A percentile compares a stretch with the other conserved stretches of the same genome.
phyloP scores from a whole-genome alignment of 2,797 vertebrate genomes.

The Chiroxiphia lanceolata region DNA sequence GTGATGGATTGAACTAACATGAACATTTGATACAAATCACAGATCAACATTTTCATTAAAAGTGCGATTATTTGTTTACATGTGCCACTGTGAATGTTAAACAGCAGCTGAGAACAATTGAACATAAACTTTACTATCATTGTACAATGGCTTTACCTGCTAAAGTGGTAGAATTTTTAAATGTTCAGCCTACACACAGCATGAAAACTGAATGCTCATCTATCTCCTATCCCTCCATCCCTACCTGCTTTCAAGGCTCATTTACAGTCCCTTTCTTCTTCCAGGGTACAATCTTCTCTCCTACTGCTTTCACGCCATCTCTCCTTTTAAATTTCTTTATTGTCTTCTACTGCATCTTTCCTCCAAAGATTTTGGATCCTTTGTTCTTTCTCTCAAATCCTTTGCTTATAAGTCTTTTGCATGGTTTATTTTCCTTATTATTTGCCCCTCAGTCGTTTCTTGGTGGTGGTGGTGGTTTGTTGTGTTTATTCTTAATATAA shows the following conservation, averaged over 20 bases:
- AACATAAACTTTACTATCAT: constrained; percentile 20
- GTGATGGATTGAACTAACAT: constrained; percentile 36
- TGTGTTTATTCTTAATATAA: not conserved
- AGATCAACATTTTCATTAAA: constrained; percentile 44
- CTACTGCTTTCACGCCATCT: not conserved
- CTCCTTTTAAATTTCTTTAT: not conserved
- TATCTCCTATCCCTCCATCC: not conserved
- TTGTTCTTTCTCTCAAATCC: not conserved
- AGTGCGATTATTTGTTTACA: constrained; percentile 48
- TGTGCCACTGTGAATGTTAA: constrained; percentile 32
- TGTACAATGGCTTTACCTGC: constrained; percentile 12
- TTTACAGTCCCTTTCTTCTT: not conserved
- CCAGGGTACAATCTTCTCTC: not conserved
- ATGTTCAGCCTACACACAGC: not conserved
- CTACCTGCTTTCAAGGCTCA: not conserved
- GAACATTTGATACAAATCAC: constrained; percentile 47
- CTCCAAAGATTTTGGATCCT: not conserved
- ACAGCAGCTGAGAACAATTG: not conserved
- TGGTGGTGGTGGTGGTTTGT: not conserved
- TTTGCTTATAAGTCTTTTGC: not conserved
- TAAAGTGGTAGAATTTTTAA: not conserved
- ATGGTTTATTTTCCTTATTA: not conserved
- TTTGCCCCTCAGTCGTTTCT: not conserved
- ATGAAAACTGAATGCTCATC: not conserved
- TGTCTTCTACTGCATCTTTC: not conserved